Evolutionary conservation across 2,888 invertebrate genomes (phyloP).

Genomic region (Drepana falcataria): DNA sequence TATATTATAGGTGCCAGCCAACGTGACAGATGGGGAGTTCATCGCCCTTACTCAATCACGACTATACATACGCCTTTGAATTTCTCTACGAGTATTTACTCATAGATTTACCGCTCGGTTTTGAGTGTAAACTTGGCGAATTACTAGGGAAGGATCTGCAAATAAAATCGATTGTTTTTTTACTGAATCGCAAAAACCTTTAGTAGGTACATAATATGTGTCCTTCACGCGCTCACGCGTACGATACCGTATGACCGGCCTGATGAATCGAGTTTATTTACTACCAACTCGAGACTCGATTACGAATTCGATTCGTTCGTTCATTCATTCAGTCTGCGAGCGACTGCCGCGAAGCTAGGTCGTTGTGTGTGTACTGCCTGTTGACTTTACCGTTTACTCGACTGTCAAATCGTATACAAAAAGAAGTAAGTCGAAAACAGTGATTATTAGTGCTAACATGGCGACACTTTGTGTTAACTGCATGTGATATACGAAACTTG

Average conservation of each 20-base stretch:
- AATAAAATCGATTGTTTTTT: neutral
- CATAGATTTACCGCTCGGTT: too few species aligned
- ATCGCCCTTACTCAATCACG: too few species aligned
- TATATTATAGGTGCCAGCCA: too few species aligned
- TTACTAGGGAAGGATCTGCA: too few species aligned
- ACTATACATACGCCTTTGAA: too few species aligned
- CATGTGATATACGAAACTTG: slow-evolving; percentile 35
- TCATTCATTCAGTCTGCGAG: slow-evolving; percentile 49
- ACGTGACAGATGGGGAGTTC: too few species aligned
- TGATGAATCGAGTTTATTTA: slow-evolving; percentile 6
- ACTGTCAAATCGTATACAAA: slow-evolving; percentile 29
- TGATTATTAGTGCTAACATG: slow-evolving; percentile 46
- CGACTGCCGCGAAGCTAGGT: slow-evolving; percentile 35
- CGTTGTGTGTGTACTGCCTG: slow-evolving; percentile 13
- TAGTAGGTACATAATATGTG: neutral
- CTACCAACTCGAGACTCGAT: slow-evolving; percentile 2
- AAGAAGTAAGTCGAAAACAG: slow-evolving; percentile 34
- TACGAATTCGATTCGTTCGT: slow-evolving; percentile 14
- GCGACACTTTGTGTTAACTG: slow-evolving; percentile 41
- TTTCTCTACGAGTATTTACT: too few species aligned
- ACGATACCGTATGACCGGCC: neutral
- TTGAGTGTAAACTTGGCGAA: too few species aligned
- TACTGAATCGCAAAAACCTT: too few species aligned
- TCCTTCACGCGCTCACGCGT: slow-evolving; percentile 7
- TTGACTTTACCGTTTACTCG: slow-evolving; percentile 38